Evolutionary conservation across 1,140 invertebrate genomes (phyloP).

Genomic region (Cylas formicarius): DNA sequence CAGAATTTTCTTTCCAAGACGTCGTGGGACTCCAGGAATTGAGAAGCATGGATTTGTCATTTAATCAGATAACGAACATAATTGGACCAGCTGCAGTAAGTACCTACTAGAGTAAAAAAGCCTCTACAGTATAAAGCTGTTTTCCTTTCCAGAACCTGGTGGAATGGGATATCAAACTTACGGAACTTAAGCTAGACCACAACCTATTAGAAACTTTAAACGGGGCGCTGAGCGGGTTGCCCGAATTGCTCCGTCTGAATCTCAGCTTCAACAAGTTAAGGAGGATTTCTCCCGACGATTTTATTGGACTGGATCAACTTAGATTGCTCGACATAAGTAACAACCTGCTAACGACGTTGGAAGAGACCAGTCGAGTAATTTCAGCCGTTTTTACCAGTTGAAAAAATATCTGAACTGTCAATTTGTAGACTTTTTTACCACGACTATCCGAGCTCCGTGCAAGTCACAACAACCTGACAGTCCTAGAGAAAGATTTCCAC

Average conservation of each 20-base stretch:
- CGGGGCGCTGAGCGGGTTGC: conserved; percentile 63
- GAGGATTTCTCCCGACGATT: conserved; percentile 62
- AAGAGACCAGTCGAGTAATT: conserved; percentile 70
- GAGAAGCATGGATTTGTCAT: conserved; percentile 61
- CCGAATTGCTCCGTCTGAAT: conserved; percentile 61
- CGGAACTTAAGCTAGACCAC: conserved; percentile 63
- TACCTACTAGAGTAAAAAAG: conserved; percentile 8
- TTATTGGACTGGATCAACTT: conserved; percentile 64
- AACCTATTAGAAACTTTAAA: conserved; percentile 63
- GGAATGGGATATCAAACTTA: conserved; percentile 59
- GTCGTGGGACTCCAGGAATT: conserved; percentile 62
- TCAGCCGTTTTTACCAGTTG: neutral
- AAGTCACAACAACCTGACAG: conserved; percentile 62
- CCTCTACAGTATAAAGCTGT: conserved; percentile 1
- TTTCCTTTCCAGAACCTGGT: conserved; percentile 55
- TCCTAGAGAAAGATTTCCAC: conserved; percentile 69
- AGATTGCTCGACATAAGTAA: conserved; percentile 66
- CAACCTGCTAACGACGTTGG: conserved; percentile 65
- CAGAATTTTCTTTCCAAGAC: conserved; percentile 69
- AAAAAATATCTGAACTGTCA: conserved; percentile 16
- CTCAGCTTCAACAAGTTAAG: conserved; percentile 66
- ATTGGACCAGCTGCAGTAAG: conserved; percentile 60
- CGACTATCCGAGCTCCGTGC: conserved; percentile 65
- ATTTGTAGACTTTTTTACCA: conserved; percentile 65
- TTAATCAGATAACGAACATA: conserved; percentile 62